These are phyloP conservation scores for Tipula vernalis DNA, from an alignment of 2,888 invertebrate species.

Conservation along the genomic window DNA sequence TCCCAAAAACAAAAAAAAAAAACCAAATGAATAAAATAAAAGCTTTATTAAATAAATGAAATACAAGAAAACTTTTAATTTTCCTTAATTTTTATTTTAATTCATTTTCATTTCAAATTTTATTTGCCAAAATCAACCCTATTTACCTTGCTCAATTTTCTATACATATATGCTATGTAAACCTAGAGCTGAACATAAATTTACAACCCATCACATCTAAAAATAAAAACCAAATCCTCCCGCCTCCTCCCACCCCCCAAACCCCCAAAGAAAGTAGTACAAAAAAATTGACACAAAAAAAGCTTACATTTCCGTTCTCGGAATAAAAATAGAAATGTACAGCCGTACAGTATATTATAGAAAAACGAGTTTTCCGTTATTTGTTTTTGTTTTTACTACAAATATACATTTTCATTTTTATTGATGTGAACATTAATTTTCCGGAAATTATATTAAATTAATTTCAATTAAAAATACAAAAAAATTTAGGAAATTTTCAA, in stretches of 20 bases:
- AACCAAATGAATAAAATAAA: neutral
- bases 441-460: neutral
- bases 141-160: neutral
- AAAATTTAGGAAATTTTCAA: neutral
- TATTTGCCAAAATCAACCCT: neutral
- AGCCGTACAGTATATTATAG: neutral
- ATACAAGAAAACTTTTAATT: neutral
- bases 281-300: neutral
- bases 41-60: neutral
- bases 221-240: neutral
- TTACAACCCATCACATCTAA: neutral
- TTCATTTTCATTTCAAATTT: neutral
- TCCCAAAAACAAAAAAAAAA: neutral
- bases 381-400: neutral
- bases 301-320: neutral
- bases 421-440: slow-evolving; percentile 4
- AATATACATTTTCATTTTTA: neutral
- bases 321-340: neutral
- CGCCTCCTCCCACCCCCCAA: neutral
- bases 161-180: neutral
- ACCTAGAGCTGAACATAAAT: neutral
- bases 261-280: neutral
- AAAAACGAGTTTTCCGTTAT: neutral
- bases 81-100: slow-evolving; percentile 4
- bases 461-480: neutral